Evolutionary conservation across 2,797 vertebrate species (phyloP).

Genomic region (Halcyon smyrnensis): DNA sequence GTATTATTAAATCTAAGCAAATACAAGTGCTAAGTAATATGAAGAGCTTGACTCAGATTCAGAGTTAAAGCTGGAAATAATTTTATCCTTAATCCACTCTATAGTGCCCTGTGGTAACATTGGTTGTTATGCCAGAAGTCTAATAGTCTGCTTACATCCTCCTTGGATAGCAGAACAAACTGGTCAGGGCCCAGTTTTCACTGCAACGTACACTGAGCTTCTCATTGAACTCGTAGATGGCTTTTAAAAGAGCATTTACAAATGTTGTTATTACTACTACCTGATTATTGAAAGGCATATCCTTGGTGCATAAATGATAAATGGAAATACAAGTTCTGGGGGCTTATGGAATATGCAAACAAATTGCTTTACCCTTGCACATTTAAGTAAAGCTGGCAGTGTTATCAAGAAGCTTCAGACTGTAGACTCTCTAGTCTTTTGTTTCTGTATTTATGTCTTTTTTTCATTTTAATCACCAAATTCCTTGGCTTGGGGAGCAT

Average conservation of each 20-base stretch:
- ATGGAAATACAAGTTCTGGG: background rate
- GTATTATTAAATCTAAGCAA: slow-evolving; percentile 14
- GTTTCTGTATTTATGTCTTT: background rate
- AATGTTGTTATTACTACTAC: background rate
- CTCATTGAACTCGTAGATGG: background rate
- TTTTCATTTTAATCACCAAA: background rate
- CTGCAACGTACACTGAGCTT: background rate
- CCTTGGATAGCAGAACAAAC: background rate
- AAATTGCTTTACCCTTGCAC: background rate
- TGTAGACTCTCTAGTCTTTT: background rate
- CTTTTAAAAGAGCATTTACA: background rate
- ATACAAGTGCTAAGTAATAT: background rate
- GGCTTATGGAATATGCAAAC: background rate
- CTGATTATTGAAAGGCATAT: background rate
- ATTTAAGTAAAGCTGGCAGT: background rate
- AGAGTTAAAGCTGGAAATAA: slow-evolving; percentile 39
- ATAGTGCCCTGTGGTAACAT: slow-evolving; percentile 27
- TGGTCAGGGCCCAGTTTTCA: background rate
- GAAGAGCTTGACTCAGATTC: slow-evolving; percentile 6
- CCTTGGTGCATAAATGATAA: background rate
- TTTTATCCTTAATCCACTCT: slow-evolving; percentile 43
- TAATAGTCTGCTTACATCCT: background rate
- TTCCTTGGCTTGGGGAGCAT: background rate
- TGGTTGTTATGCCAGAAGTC: background rate
- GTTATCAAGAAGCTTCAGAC: background rate